These are phyloP conservation scores for Cyclura pinguis DNA, from an alignment of 2,797 vertebrate genomes.

Conservation along the genomic window DNA sequence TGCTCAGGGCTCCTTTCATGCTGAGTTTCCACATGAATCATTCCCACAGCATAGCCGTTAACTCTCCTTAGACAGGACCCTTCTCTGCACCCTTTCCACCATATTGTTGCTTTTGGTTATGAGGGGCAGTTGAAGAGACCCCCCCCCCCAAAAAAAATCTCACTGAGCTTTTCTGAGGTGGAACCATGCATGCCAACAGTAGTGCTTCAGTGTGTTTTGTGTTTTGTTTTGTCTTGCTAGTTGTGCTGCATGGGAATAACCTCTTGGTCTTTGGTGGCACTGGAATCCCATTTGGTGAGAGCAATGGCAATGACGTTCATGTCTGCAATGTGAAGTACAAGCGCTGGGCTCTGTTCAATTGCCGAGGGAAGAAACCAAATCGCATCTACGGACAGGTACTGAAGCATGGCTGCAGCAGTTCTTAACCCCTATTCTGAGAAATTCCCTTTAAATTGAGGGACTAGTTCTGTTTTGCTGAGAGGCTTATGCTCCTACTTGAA, in stretches of 20 bases:
- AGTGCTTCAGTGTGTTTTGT: not conserved
- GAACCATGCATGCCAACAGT: not conserved
- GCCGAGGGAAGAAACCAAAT: conserved; percentile 96
- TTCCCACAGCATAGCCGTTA: too few species aligned
- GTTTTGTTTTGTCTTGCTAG: conserved; percentile 72
- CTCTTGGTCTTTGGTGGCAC: conserved; percentile 98
- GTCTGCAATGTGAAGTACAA: conserved; percentile 98
- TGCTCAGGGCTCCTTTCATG: not conserved
- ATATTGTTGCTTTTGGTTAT: too few species aligned
- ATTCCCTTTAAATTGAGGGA: not conserved
- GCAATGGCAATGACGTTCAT: conserved; percentile 96
- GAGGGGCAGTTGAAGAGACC: not conserved
- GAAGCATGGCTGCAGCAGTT: not conserved
- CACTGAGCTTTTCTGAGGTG: fast-evolving
- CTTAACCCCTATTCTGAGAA: too few species aligned
- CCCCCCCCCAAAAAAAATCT: too few species aligned
- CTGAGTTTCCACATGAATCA: not conserved
- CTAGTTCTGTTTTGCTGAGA: not conserved
- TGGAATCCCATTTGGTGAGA: conserved; percentile 97
- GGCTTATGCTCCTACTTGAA: not conserved
- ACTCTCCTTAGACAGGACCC: not conserved
- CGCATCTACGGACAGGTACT: conserved; percentile 96
- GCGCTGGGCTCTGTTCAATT: conserved; percentile 95
- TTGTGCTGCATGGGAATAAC: conserved; percentile 97
- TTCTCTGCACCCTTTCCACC: not conserved